Evolutionary conservation across 2,113 vertebrate genomes (phyloP), one percentile per base, ranked within the genome.

Genomic region (Beaufortia kweichowensis): DNA sequence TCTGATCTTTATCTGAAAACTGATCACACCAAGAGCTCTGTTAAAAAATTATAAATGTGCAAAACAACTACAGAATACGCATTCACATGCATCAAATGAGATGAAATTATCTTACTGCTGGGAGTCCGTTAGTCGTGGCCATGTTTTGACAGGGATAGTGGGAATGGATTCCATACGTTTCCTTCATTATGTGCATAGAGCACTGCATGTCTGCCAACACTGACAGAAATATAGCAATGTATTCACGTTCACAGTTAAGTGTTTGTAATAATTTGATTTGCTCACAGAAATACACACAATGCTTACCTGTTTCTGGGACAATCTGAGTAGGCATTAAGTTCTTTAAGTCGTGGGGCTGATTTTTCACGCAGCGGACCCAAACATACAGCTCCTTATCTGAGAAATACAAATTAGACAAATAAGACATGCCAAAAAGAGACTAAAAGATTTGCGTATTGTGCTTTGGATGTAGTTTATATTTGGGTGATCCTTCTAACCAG

Each of bases 301-400:
- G 50, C 92, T 88, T 89, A 95, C 94, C 92, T 84, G 90, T 92
- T 81, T 93, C 91, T 35, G 94, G 94, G 80, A 95, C 93, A 78
- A 95, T 95, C 59, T 95, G 94, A 53, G 94, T 95, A 72, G 94
- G 93, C 94, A 95, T 95, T 81, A 95, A 87, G 86, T 94, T 94
- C 83, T 95, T 95, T 78, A 94, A 89, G 83, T 95, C 94, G 67
- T 95, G 94, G 76, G 93, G 93, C 78, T 95, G 94, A 56, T 94
- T 94, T 84, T 95, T 95, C 79, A 95, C 94, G 85, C 94, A 95
- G 75, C 95, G 93, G 87, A 95, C 90, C 94, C 94, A 95, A 63
- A 91, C 90, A 19, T 95, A 95, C 0, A 95, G 28, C 75, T 95
- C 94, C 86, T 94, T 95, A 90, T 95, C 94, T 94, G 87, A 75